Base-by-base conservation (phyloP, 2,888 invertebrate genomes). In the Eucriotettix oculatus region DNA sequence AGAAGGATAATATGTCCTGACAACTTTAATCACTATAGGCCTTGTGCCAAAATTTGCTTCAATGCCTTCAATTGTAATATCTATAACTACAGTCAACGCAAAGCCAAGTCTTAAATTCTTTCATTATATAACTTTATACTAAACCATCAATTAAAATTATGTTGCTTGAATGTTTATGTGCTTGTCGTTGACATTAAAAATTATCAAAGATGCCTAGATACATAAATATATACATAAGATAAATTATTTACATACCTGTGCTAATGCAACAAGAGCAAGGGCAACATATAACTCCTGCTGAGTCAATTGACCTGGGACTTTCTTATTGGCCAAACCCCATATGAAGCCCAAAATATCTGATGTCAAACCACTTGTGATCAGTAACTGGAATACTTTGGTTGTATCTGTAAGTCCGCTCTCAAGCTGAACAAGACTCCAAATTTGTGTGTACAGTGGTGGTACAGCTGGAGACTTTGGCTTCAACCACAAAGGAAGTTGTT, bases 241-340 rank as follows among this genome's bases (percentile, higher is more conserved):
- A 29, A 29, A 29, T 29, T 52, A 16, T 16, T 10, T 16, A 48
- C 44, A 70, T 56, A 75, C 73, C 66, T 77, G 77, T 29, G 76
- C 76, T 0, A 76, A 69, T 3, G 74, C 76, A 3, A 76, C 74
- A 12, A 77, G 67, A n/a, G 76, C 76, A 44, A 77, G 67, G 52
- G 74, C 72, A 12, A 74, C 68, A 61, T 76, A 76, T 0, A 76
- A 66, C 62, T 77, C 76, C 59, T 74, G 73, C 61, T 76, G 75
- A 0, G 75, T 76, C 42, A 77, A 69, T 54, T 73, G 72, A 9
- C 76, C 76, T 10, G 75, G 72, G 29, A 75, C 74, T 54, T 73
- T 75, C 63, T 72, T 71, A 67, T 77, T 77, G 0, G 75, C 74
- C 52, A 77, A 66, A 52, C 72, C 73, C 77, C 77, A 77, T 62